Evolutionary conservation across 2,888 invertebrate species (phyloP), one percentile per base, ranked within the genome.

Genomic region (Lycophotia porphyrea): DNA sequence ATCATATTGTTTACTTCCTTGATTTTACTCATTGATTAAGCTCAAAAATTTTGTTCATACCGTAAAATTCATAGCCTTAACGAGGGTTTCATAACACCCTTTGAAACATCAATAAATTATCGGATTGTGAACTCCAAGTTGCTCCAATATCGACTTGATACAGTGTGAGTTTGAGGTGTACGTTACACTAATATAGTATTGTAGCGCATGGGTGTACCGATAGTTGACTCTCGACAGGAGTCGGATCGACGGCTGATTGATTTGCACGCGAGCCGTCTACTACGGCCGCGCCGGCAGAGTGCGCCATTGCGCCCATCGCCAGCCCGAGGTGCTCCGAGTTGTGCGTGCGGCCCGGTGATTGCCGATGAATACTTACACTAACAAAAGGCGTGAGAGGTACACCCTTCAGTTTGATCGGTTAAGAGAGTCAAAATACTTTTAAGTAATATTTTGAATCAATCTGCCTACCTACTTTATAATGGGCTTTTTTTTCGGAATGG

Each of bases 191-290:
- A n/a, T 7, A 49, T 31, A 34, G 34, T 13, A 52, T 55, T 34
- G 52, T 47, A 39, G 44, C 49, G 58, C 21, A 36, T 34, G 52
- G 49, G 69, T n/a, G 49, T 49, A 55, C 13, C 60, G 65, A 52
- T 63, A 63, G 61, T n/a, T n/a, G 63, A 15, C 39, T 4, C n/a
- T n/a, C 39, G 75, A 34, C 70, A 65, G 70, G 76, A 74, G 79
- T 66, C 61, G 60, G 76, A 71, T 76, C 70, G 79, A 87, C 85
- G 75, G 82, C 67, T 82, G 87, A 87, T 82, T 85, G 87, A 82
- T 78, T 64, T 58, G 80, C 85, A 84, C 87, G 85, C 87, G 76
- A 84, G 74, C 87, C 44, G 72, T 52, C 74, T 64, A 44, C 58
- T 71, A 58, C 67, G 42, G 58, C 31, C 42, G 42, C 65, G 65